Evolutionary conservation across 2,113 vertebrate genomes (phyloP).

Genomic region (Neoarius graeffei): DNA sequence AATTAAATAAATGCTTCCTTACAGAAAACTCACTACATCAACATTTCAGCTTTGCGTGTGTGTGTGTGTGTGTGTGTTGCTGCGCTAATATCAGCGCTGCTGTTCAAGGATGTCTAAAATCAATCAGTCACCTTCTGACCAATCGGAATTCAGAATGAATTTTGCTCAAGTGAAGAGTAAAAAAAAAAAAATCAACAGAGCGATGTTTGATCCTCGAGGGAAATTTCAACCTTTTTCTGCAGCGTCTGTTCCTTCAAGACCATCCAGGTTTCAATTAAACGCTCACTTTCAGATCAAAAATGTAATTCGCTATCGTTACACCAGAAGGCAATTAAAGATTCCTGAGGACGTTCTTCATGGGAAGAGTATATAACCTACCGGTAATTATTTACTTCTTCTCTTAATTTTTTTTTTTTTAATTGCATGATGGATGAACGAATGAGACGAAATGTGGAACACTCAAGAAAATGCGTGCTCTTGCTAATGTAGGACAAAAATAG

Average conservation of each 20-base stretch:
- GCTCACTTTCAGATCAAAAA: slow-evolving; percentile 43
- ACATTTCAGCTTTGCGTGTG: too few species aligned
- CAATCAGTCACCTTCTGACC: background rate
- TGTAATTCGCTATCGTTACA: slow-evolving; percentile 41
- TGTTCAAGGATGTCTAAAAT: background rate
- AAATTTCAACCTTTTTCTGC: slow-evolving; percentile 40
- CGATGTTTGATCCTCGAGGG: slow-evolving; percentile 37
- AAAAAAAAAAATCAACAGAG: slow-evolving; percentile 27
- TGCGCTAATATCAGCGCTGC: background rate
- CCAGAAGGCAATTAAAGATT: slow-evolving; percentile 18
- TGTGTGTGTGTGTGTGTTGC: too few species aligned
- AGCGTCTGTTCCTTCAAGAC: slow-evolving; percentile 41
- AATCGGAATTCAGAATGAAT: background rate
- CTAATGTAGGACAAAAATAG: background rate
- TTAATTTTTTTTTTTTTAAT: background rate
- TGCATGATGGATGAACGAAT: background rate
- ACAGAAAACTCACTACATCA: too few species aligned
- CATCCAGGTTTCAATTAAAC: slow-evolving; percentile 54
- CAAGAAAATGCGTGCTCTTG: background rate
- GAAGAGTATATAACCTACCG: background rate
- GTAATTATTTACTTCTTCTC: background rate
- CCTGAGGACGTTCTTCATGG: background rate
- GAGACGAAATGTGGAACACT: background rate
- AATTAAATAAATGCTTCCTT: background rate
- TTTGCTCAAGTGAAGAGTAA: background rate